Base-by-base conservation (phyloP, 2,113 vertebrate genomes). In the Trematomus loennbergii region DNA sequence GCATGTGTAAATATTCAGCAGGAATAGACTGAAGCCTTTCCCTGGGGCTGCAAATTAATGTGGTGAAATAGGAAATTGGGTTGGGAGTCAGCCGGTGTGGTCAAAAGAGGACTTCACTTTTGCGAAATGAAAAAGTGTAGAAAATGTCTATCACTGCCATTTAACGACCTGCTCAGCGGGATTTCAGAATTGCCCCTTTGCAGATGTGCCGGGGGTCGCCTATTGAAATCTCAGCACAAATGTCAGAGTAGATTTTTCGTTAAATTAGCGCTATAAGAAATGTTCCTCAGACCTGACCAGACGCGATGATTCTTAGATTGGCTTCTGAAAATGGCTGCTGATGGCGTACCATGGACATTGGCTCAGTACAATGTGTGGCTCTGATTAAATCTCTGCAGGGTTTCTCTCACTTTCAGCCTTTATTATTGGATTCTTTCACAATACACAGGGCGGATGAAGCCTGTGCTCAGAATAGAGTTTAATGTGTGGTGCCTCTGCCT, bases 301-400 rank as follows among this genome's bases (percentile, higher is more conserved):
- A 40, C 8, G 36, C 81, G 60, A 87, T 83, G 61, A 68, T 81
- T 81, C 57, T 57, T 43, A 79, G 70, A 87, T 65, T 82, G 83
- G 76, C 63, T 81, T 66, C 45, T 53, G 69, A 88, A 88, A 86
- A 85, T 68, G 57, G 36, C 72, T 72, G 54, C 69, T 84, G 85
- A 88, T 85, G 87, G 64, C 70, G 12, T 50, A 75, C 68, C 55
- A 80, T 65, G 76, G 82, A 84, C 88, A 52, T 70, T 68, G 74
- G 77, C 83, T 77, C 65, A 36, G 63, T 60, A 63, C 81, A 83
- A 72, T 71, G 62, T 16, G 75, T 15, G 63, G 49, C 40, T 9
- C 82, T 85, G 88, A 91, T 86, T 79, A 87, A 76, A 90, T 91
- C 82, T 84, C 86, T 50, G 57, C 69, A 80, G 86, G 85, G 79